A percentile compares a stretch with the other conserved stretches of the same genome.
These are phyloP conservation scores for Lysiphlebus fabarum DNA, from an alignment of 1,140 invertebrate genomes.

Conservation along the genomic window DNA sequence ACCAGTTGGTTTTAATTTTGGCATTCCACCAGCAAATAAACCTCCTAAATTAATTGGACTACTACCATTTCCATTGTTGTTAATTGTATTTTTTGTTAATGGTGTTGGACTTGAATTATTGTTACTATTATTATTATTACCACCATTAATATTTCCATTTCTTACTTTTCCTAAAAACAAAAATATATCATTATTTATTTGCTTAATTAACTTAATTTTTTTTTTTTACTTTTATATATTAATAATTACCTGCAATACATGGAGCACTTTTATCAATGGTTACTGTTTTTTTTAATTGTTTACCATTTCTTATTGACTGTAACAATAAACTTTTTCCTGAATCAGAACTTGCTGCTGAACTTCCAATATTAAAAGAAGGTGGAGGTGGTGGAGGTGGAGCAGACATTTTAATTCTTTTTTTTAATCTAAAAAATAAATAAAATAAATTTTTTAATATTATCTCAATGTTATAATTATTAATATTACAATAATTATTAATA, in stretches of 20 bases:
- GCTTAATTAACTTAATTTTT: constrained; percentile 12
- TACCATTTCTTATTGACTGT: constrained; percentile 78
- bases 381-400: constrained; percentile 62
- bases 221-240: too few species aligned
- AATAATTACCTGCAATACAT: constrained; percentile 64
- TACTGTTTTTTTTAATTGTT: constrained; percentile 78
- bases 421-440: constrained; percentile 6
- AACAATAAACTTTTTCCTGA: constrained; percentile 66
- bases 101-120: constrained; percentile 29
- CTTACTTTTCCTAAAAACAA: constrained; percentile 47
- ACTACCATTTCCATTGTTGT: constrained; percentile 33
- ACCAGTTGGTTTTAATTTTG: constrained; percentile 78
- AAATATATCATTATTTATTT: constrained; percentile 13
- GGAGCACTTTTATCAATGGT: constrained; percentile 88
- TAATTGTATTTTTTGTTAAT: constrained; percentile 42
- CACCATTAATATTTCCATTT: constrained; percentile 29
- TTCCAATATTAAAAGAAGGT: constrained; percentile 49
- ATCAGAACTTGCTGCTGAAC: constrained; percentile 50
- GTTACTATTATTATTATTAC: too few species aligned
- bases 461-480: neutral
- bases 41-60: constrained; percentile 65
- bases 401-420: constrained; percentile 48
- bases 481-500: neutral
- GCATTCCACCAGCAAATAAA: constrained; percentile 82
- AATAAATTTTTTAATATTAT: neutral